phyloP scores from a whole-genome alignment of 2,113 vertebrate genomes.

The Sus scrofa region DNA sequence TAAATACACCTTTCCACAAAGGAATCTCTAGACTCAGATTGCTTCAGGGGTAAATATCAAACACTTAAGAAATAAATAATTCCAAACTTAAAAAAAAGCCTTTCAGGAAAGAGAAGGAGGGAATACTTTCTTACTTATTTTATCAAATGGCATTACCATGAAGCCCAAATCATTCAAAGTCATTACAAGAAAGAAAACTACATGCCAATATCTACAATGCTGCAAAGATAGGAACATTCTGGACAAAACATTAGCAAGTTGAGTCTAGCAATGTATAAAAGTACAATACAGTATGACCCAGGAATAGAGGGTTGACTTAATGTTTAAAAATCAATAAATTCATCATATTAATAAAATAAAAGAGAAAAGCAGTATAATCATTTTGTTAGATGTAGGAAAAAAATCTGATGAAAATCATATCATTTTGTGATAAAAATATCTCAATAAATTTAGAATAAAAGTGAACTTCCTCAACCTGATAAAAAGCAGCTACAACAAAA shows the following conservation, averaged over 20 bases:
- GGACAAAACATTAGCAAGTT: background rate
- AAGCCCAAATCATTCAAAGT: background rate
- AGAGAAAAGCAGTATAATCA: background rate
- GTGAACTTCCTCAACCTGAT: background rate
- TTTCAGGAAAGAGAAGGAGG: background rate
- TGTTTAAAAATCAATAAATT: background rate
- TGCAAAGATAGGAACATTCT: background rate
- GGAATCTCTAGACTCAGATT: background rate
- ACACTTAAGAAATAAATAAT: background rate
- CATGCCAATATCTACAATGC: background rate
- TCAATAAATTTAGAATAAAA: background rate
- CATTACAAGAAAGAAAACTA: conserved; percentile 1
- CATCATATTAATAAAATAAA: conserved; percentile 3
- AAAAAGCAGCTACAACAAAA: background rate
- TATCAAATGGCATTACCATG: background rate
- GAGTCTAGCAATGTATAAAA: background rate
- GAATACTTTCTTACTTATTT: background rate
- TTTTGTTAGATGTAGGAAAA: background rate
- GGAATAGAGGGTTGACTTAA: background rate
- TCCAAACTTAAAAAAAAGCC: background rate
- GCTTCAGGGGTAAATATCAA: background rate
- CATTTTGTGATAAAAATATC: background rate
- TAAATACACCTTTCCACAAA: background rate
- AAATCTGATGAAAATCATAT: background rate
- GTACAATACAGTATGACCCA: background rate